These are phyloP conservation scores for Epizoanthus scotinus DNA, from an alignment of 92 coral and sea anemone species.

Conservation along the genomic window DNA sequence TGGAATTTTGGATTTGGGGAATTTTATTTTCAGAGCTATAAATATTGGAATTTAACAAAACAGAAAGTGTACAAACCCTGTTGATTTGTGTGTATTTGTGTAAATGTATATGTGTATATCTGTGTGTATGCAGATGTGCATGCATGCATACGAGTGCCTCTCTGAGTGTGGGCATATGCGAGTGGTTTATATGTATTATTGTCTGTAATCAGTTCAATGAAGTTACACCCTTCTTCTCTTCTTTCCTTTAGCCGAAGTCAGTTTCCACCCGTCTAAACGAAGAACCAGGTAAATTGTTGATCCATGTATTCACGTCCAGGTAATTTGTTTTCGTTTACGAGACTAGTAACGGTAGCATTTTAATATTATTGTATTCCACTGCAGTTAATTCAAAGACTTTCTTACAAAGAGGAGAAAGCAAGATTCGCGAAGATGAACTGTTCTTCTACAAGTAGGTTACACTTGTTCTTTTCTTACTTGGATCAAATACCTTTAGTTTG, in stretches of 20 bases:
- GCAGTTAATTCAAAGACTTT: slow-evolving; percentile 84
- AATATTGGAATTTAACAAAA: too few species aligned
- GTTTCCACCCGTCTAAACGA: slow-evolving; percentile 74
- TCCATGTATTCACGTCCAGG: not conserved
- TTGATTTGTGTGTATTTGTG: too few species aligned
- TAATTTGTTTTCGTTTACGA: not conserved
- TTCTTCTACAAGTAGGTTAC: slow-evolving; percentile 79
- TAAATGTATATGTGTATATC: too few species aligned
- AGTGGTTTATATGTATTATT: too few species aligned
- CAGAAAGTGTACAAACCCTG: too few species aligned
- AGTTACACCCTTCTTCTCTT: not conserved
- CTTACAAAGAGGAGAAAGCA: slow-evolving; percentile 76
- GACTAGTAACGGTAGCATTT: not conserved
- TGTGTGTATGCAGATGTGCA: too few species aligned
- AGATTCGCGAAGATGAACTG: slow-evolving; percentile 88
- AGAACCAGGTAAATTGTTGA: slow-evolving; percentile 75
- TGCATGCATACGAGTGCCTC: too few species aligned
- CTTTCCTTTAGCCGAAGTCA: slow-evolving; percentile 59
- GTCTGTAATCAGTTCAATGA: too few species aligned
- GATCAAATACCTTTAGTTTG: not conserved
- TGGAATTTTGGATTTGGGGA: too few species aligned
- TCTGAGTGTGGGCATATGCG: too few species aligned
- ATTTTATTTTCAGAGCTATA: too few species aligned
- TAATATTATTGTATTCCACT: not conserved
- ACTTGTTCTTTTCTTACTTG: too few species aligned